Evolutionary conservation across 2,888 invertebrate genomes (phyloP), one percentile per base, ranked within the genome.

Genomic region (Aphrophora alni): DNA sequence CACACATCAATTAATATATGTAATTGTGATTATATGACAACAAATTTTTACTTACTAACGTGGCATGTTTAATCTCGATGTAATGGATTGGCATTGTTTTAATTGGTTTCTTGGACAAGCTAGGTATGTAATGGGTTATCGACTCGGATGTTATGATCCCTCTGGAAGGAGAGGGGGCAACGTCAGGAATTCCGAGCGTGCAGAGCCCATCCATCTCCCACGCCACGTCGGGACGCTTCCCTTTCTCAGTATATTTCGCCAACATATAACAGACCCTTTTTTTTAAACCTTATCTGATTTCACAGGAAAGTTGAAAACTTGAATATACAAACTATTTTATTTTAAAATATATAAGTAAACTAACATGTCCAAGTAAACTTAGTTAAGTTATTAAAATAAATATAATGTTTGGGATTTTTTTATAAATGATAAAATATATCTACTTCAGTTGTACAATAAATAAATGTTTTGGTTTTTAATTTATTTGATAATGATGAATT

Each of bases 161-260:
- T 3, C 59, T 59, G 59, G 59, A 59, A 33, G 33, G 33, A 2
- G 10, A 21, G 21, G 21, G 14, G 59, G 59, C 59, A 21, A 8
- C 21, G 59, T 59, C 59, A 59, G 59, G 59, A 59, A 59, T 59
- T 59, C 59, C 59, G 59, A 59, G 59, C 59, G 59, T 59, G 59
- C 59, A 59, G 59, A 59, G 21, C 59, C 59, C 59, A 59, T 59
- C 59, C 59, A 59, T 59, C 59, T 59, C 59, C 59, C 59, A 14
- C 33, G 33, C 33, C 8, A 33, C 33, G 33, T 33, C 33, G 33
- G 33, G 33, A 4, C 21, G 21, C 21, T 59, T 21, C 21, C 59
- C 14, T 59, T 21, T 14, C 59, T 4, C 14, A 17, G 21, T 59
- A 14, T 59, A 21, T 59, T 59, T n/a, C 59, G 59, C 59, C 10